Percentiles rank a stretch among this genome's conserved stretches.
Evolutionary conservation across 2,888 invertebrate genomes (phyloP).

Genomic region (Phrixothrix hirtus): DNA sequence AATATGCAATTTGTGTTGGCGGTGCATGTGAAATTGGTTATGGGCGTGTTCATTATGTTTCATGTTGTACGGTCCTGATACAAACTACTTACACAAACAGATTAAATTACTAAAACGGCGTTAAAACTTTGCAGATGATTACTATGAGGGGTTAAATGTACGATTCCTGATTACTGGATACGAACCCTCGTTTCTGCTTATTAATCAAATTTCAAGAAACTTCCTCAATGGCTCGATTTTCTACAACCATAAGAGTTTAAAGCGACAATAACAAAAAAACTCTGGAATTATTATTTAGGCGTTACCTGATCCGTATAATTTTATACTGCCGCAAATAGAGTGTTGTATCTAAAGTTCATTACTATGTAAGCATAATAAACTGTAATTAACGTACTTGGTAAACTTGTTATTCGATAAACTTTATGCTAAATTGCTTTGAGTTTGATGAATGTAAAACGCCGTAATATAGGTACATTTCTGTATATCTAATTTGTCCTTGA

Average conservation of each 20-base stretch:
- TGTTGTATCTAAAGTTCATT: conserved; percentile 11
- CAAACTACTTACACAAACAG: neutral
- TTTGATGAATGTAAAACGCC: conserved; percentile 1
- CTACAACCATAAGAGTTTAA: too few relatives aligned
- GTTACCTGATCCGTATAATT: too few relatives aligned
- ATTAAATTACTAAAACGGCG: conserved; percentile 12
- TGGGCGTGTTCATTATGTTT: conserved; percentile 8
- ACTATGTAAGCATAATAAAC: conserved; percentile 13
- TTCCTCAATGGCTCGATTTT: too few relatives aligned
- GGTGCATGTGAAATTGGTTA: conserved; percentile 6
- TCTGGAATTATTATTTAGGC: too few relatives aligned
- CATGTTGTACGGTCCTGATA: conserved; percentile 3
- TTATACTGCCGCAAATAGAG: too few relatives aligned
- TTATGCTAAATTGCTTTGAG: conserved; percentile 9
- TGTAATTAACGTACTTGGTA: conserved; percentile 17
- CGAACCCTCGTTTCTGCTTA: too few relatives aligned
- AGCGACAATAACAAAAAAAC: too few relatives aligned
- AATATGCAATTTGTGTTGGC: conserved; percentile 6
- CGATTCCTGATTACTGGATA: too few relatives aligned
- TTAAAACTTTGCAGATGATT: conserved; percentile 17
- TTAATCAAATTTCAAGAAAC: too few relatives aligned
- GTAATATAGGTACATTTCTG: neutral
- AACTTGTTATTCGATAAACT: conserved; percentile 13
- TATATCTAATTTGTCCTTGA: neutral
- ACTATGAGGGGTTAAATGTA: too few relatives aligned